Base-by-base conservation (phyloP, 2,888 invertebrate species). In the Cotesia congregata region DNA sequence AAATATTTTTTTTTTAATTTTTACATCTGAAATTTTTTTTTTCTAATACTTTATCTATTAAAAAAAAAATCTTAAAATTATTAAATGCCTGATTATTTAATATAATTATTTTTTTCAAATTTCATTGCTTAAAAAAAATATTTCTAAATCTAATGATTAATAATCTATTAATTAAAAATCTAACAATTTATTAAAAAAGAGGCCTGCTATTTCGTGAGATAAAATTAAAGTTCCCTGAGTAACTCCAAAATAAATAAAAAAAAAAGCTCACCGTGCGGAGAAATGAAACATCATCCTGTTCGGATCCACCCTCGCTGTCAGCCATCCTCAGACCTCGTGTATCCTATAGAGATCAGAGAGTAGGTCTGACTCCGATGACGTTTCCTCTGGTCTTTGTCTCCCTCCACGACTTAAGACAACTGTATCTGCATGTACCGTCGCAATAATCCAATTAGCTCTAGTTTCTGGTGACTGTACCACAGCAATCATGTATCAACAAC, bases 211-310 rank as follows among this genome's bases (percentile, higher is more conserved):
- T 6, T 39, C 2, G 6, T 68, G 6, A 5, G 9, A 68, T 68
- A 6, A 12, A 41, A 40, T 72, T 5, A 4, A 20, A 20, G 62
- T 30, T 5, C 3, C 1, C 20, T 72, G 38, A 74, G 17, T 59
- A 62, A 62, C 5, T 4, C 50, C 17, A 39, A 15, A 67, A 68
- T 68, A 17, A 65, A 59, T 61, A 40, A 67, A 41, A 40, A 41
- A 40, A 76, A 74, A 75, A 81, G 92, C 96, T 95, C 91, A 99
- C 98, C 94, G 99, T 99, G 88, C 99, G 95, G 88, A 99, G 94
- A 93, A 99, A 99, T 90, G 98, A 99, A 91, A 99, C 98, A 94
- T 99, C 99, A 94, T 99, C 99, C 92, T 98, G 98, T 92, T 99
- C 98, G 88, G 98, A 98, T 84, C 97, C 96, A 88, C 97, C 97